Percentiles rank a stretch among this genome's conserved stretches.
Conservation (phyloP, 2,113 vertebrate genomes). For the Rhinichthys klamathensis region DNA sequence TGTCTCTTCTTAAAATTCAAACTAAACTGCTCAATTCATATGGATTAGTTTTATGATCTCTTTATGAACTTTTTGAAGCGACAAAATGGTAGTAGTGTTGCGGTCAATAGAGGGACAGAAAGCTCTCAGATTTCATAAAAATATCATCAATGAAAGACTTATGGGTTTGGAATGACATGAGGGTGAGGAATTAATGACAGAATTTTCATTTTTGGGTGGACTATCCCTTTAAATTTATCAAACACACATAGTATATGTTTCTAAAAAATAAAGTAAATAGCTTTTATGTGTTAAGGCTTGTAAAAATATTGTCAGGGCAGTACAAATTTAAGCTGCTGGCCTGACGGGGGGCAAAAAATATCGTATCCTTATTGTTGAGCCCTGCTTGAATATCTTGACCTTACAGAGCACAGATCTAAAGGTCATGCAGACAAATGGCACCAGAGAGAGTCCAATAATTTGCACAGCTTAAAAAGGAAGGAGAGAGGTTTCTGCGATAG, state of each 20-base stretch:
- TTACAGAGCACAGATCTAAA: not conserved
- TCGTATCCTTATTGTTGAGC: not conserved
- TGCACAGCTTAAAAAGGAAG: not conserved
- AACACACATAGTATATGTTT: not conserved
- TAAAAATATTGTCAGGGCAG: not conserved
- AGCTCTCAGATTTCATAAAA: too few relatives aligned
- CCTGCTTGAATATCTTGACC: not conserved
- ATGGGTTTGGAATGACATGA: too few relatives aligned
- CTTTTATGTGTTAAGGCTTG: not conserved
- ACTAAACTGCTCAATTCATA: too few relatives aligned
- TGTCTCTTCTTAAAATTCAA: too few relatives aligned
- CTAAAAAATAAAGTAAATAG: not conserved
- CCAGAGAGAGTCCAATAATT: slow-evolving; percentile 1
- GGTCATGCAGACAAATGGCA: not conserved
- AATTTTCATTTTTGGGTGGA: too few relatives aligned
- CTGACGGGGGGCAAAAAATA: not conserved
- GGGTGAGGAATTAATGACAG: too few relatives aligned
- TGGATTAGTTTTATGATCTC: too few relatives aligned
- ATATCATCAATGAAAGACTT: too few relatives aligned
- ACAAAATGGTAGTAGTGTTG: too few relatives aligned
- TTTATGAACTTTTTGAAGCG: too few relatives aligned
- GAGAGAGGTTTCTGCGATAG: not conserved
- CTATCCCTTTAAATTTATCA: not conserved
- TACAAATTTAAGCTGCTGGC: not conserved
- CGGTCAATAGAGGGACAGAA: too few relatives aligned